A percentile compares a stretch with the other conserved stretches of the same genome.
Conservation (phyloP, 2,797 vertebrate species). For the Trachurus trachurus region DNA sequence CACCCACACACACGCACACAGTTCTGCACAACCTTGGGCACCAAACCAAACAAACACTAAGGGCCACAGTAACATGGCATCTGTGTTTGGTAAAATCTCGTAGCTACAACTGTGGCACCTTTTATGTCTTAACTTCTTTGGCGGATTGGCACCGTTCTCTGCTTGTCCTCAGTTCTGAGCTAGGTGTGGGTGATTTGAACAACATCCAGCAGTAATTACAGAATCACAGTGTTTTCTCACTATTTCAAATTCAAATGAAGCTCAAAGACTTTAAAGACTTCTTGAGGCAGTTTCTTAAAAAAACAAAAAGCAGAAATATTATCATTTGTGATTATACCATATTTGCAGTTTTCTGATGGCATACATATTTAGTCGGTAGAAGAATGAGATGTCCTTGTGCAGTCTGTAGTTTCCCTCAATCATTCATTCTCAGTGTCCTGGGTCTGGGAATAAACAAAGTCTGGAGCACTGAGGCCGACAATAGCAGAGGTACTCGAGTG, state of each 20-base stretch:
- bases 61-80: slow-evolving; percentile 34
- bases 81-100: slow-evolving; percentile 43
- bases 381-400: not conserved
- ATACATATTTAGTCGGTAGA: not conserved
- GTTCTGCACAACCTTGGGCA: slow-evolving; percentile 41
- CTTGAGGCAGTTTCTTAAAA: not conserved
- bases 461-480: not conserved
- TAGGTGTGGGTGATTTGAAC: slow-evolving; percentile 37
- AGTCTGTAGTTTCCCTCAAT: not conserved
- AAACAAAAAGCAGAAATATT: not conserved
- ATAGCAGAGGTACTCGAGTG: too few species aligned
- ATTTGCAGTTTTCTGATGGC: not conserved
- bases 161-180: slow-evolving; percentile 30
- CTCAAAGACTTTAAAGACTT: slow-evolving; percentile 15
- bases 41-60: slow-evolving; percentile 42
- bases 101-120: slow-evolving; percentile 20
- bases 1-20: slow-evolving; percentile 7
- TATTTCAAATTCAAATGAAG: slow-evolving; percentile 12
- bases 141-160: slow-evolving; percentile 30
- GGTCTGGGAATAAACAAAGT: not conserved
- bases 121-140: slow-evolving; percentile 41
- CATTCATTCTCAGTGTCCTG: not conserved
- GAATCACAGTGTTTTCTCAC: slow-evolving; percentile 17
- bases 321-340: not conserved
- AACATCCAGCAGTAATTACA: slow-evolving; percentile 33